Conservation (phyloP, 2,888 invertebrate genomes). For the Dasypolia templi region DNA sequence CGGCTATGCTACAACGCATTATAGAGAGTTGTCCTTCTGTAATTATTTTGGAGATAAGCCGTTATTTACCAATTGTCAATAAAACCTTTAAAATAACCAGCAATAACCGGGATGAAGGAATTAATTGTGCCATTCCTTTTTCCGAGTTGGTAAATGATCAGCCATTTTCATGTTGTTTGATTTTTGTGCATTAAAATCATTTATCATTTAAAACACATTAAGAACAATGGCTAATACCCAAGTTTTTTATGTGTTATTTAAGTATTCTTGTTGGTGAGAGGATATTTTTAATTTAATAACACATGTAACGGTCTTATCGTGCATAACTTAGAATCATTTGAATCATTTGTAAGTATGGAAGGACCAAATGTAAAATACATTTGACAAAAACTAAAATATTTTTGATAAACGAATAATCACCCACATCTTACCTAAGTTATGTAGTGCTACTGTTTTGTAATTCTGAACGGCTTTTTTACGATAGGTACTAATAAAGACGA, state of each 20-base stretch:
- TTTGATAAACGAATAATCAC: too few species aligned
- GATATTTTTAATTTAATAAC: not conserved
- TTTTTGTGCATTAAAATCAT: too few species aligned
- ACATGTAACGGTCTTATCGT: too few species aligned
- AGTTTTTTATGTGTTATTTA: not conserved
- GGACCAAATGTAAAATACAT: not conserved
- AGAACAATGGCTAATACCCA: too few species aligned
- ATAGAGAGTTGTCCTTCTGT: conserved; percentile 18
- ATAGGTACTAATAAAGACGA: too few species aligned
- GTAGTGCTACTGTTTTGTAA: not conserved
- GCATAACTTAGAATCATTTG: not conserved
- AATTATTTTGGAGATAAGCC: not conserved
- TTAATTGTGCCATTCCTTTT: conserved; percentile 67
- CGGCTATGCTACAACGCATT: not conserved
- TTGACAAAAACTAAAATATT: too few species aligned
- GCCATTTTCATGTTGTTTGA: conserved; percentile 32
- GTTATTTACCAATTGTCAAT: conserved; percentile 61
- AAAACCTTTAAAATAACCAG: conserved; percentile 69
- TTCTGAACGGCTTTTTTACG: not conserved
- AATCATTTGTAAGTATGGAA: too few species aligned
- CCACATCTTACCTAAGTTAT: too few species aligned
- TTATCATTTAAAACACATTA: too few species aligned
- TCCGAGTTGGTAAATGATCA: conserved; percentile 15
- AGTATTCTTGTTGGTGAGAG: not conserved
- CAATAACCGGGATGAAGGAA: conserved; percentile 55